Evolutionary conservation across 2,888 invertebrate genomes (phyloP).

Genomic region (Leptopilina syphax): DNA sequence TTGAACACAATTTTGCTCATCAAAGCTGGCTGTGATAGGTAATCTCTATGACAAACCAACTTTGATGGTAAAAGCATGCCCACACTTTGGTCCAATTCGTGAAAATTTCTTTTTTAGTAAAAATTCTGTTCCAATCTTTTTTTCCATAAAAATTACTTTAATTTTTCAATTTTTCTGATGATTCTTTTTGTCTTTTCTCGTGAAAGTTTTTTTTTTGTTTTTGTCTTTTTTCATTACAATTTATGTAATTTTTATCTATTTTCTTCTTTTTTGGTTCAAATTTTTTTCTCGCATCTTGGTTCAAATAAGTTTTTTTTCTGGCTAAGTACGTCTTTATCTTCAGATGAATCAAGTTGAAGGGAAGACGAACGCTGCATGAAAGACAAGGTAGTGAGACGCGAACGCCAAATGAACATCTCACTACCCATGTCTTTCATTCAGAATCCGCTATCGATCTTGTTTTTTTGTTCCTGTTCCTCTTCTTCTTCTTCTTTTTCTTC

Average conservation of each 20-base stretch:
- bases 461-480: too few relatives aligned
- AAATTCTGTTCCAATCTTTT: too few relatives aligned
- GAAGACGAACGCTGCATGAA: constrained; percentile 87
- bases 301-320: background rate
- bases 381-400: constrained; percentile 99
- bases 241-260: too few relatives aligned
- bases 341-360: constrained; percentile 48
- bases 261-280: background rate
- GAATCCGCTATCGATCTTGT: constrained; percentile 74
- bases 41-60: constrained; percentile 81
- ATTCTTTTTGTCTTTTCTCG: too few relatives aligned
- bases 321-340: background rate
- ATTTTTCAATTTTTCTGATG: too few relatives aligned
- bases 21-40: constrained; percentile 97
- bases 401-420: constrained; percentile 88
- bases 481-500: constrained; percentile 8
- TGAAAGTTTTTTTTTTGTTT: too few relatives aligned
- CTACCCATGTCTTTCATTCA: constrained; percentile 98
- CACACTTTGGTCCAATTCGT: constrained; percentile 47
- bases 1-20: constrained; percentile 87
- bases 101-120: constrained; percentile 13
- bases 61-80: constrained; percentile 80
- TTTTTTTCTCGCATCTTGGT: background rate
- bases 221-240: too few relatives aligned
- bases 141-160: too few relatives aligned